Percentiles rank a stretch among this genome's conserved stretches.
These are phyloP conservation scores for Penaeus chinensis DNA, from an alignment of 1,140 invertebrate genomes.

Conservation along the genomic window DNA sequence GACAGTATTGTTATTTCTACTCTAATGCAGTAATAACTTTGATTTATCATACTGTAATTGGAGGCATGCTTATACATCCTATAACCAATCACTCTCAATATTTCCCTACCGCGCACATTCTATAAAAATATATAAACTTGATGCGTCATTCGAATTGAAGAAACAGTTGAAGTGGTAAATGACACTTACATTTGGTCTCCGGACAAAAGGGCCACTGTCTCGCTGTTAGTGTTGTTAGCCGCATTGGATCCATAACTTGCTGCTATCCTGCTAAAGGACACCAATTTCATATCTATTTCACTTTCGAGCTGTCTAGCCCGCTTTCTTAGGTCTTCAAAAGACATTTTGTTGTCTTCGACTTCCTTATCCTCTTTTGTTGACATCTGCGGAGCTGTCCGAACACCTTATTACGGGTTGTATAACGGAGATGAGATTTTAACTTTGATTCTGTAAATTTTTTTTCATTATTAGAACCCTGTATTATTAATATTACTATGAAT, in stretches of 20 bases:
- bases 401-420: too few species aligned
- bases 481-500: too few species aligned
- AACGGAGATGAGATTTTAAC: too few species aligned
- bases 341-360: slow-evolving; percentile 48
- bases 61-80: too few species aligned
- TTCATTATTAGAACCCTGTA: too few species aligned
- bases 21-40: too few species aligned
- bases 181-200: slow-evolving; percentile 52
- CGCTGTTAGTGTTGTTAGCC: slow-evolving; percentile 21
- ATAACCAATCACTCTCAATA: too few species aligned
- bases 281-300: slow-evolving; percentile 95
- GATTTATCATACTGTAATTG: too few species aligned
- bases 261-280: slow-evolving; percentile 94
- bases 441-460: too few species aligned
- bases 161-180: neutral
- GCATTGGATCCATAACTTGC: slow-evolving; percentile 69
- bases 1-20: too few species aligned
- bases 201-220: slow-evolving; percentile 45
- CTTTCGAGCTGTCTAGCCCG: slow-evolving; percentile 94
- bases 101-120: too few species aligned
- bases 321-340: slow-evolving; percentile 85
- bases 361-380: slow-evolving; percentile 51
- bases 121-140: neutral
- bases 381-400: slow-evolving; percentile 32
- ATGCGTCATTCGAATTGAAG: neutral